Percentiles rank a stretch among this genome's conserved stretches.
These are phyloP conservation scores for Leptinotarsa juncta DNA, from an alignment of 2,888 invertebrate genomes.

Conservation along the genomic window DNA sequence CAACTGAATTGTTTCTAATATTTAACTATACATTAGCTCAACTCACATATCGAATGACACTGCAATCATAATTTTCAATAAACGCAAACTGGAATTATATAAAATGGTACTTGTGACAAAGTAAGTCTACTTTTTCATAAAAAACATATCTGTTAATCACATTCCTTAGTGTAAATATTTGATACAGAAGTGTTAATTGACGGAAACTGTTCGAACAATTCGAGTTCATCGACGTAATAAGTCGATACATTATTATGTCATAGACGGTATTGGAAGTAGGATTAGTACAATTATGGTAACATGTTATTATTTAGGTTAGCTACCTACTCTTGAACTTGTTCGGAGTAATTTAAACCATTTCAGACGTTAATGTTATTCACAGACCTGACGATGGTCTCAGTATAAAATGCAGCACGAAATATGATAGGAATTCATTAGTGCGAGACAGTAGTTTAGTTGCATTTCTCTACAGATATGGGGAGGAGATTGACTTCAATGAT, in stretches of 20 bases:
- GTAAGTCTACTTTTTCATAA: too few species aligned
- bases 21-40: too few species aligned
- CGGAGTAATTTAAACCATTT: slow-evolving; percentile 41
- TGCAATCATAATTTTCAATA: too few species aligned
- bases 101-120: too few species aligned
- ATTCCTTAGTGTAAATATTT: slow-evolving; percentile 10
- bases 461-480: not conserved
- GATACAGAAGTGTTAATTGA: slow-evolving; percentile 13
- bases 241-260: slow-evolving; percentile 49
- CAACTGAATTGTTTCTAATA: too few species aligned
- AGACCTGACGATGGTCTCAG: slow-evolving; percentile 24
- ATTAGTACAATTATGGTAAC: slow-evolving; percentile 53
- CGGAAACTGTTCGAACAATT: slow-evolving; percentile 16
- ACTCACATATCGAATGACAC: too few species aligned
- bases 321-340: slow-evolving; percentile 51
- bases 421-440: slow-evolving; percentile 26
- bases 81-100: too few species aligned
- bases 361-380: slow-evolving; percentile 40
- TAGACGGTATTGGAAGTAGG: slow-evolving; percentile 48
- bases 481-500: not conserved
- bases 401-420: slow-evolving; percentile 23
- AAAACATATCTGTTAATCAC: not conserved
- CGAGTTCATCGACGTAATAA: slow-evolving; percentile 21
- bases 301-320: slow-evolving; percentile 53
- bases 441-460: slow-evolving; percentile 2